phyloP scores from a whole-genome alignment of 64 coral and sea anemone species.

The Actinia tenebrosa region DNA sequence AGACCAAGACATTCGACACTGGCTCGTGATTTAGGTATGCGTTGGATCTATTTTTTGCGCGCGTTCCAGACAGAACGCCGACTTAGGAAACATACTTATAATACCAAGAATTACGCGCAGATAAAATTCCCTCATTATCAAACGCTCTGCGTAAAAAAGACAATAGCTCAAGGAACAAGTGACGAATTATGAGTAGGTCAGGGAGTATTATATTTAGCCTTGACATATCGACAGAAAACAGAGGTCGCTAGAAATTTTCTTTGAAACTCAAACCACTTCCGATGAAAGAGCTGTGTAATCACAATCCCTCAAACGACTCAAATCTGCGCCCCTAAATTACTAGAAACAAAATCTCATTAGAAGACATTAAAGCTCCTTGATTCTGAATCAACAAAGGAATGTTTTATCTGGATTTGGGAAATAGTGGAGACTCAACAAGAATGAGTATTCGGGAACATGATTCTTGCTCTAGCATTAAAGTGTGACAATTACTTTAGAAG shows the following conservation, averaged over 20 bases:
- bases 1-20: conserved; percentile 1
- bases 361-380: background rate
- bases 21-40: background rate
- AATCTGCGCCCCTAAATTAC: background rate
- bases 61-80: conserved; percentile 44
- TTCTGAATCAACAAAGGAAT: background rate
- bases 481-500: background rate
- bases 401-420: background rate
- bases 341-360: background rate
- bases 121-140: conserved; percentile 81
- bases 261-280: conserved; percentile 20
- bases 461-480: background rate
- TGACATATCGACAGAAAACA: conserved; percentile 32
- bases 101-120: conserved; percentile 60
- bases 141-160: conserved; percentile 54
- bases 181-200: conserved; percentile 78
- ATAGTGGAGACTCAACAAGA: background rate
- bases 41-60: conserved; percentile 21
- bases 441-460: background rate
- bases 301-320: background rate
- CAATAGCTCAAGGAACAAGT: conserved; percentile 61
- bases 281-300: conserved; percentile 2
- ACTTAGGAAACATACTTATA: conserved; percentile 44
- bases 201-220: conserved; percentile 63
- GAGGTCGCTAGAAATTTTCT: background rate